Conservation (phyloP, 1,140 invertebrate genomes). For the Cydia pomonella region DNA sequence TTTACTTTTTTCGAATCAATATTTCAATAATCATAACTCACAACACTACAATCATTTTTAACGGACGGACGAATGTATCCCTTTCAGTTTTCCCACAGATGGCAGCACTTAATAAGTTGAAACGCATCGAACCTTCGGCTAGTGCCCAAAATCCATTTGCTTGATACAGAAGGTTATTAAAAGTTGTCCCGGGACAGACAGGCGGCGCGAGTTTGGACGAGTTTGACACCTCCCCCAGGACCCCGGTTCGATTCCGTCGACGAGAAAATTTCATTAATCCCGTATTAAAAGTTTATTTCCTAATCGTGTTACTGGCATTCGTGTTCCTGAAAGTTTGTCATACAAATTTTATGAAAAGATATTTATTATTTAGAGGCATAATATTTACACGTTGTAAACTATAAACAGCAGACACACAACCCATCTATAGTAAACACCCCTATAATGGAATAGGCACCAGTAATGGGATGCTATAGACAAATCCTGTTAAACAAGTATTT, state of each 20-base stretch:
- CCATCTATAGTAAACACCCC: no score
- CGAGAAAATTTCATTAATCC: conserved; percentile 71
- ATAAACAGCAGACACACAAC: no score
- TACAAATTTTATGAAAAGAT: conserved; percentile 37
- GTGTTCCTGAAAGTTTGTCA: conserved; percentile 21
- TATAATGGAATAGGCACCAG: no score
- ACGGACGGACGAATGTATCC: no score
- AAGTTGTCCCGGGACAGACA: conserved; percentile 65
- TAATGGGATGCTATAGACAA: no score
- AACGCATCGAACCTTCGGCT: conserved; percentile 14
- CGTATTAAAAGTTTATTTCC: conserved; percentile 51
- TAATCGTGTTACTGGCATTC: conserved; percentile 40
- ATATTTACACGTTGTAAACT: no score
- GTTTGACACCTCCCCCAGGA: conserved; percentile 69
- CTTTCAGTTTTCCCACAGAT: background rate
- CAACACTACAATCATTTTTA: no score
- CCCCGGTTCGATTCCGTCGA: conserved; percentile 65
- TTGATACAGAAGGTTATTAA: conserved; percentile 73
- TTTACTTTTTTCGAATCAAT: no score
- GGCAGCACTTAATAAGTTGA: conserved; percentile 8
- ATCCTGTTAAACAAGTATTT: no score
- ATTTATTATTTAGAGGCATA: conserved; percentile 34
- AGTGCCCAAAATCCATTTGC: conserved; percentile 68
- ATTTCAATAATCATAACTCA: no score
- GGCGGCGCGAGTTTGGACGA: conserved; percentile 62